Percentiles rank a stretch among this genome's conserved stretches.
These are phyloP conservation scores for Sternarchorhynchus goeldii DNA, from an alignment of 2,797 vertebrate species.

Conservation along the genomic window DNA sequence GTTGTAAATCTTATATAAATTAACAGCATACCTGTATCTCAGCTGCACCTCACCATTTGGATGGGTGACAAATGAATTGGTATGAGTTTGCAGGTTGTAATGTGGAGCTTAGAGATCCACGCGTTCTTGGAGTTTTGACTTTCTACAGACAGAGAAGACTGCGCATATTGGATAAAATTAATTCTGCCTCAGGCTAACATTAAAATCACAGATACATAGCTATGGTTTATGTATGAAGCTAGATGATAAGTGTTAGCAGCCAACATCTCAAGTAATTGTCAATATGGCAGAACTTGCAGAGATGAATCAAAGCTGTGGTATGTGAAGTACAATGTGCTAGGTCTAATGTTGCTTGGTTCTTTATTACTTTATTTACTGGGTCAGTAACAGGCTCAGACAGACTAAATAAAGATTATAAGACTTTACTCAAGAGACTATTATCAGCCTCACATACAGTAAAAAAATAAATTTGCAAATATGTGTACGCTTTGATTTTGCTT, in stretches of 20 bases:
- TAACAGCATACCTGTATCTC: constrained; percentile 56
- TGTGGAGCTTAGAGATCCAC: background rate
- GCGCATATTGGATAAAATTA: constrained; percentile 34
- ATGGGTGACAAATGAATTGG: constrained; percentile 56
- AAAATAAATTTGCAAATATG: background rate
- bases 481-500: background rate
- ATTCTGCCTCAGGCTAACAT: constrained; percentile 34
- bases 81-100: constrained; percentile 59
- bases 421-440: constrained; percentile 25
- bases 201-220: constrained; percentile 33
- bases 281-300: constrained; percentile 5
- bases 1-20: constrained; percentile 51
- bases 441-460: constrained; percentile 1
- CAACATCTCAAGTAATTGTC: constrained; percentile 3
- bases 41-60: no score
- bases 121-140: constrained; percentile 12
- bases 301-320: constrained; percentile 20
- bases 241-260: constrained; percentile 24
- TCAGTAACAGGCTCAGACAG: constrained; percentile 24
- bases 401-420: constrained; percentile 35
- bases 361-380: constrained; percentile 28
- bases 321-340: constrained; percentile 4
- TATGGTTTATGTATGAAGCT: constrained; percentile 32
- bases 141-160: constrained; percentile 13
- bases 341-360: background rate